A percentile compares a stretch with the other conserved stretches of the same genome.
These are phyloP conservation scores for Podiceps cristatus DNA, from an alignment of 2,113 vertebrate species.

Conservation along the genomic window DNA sequence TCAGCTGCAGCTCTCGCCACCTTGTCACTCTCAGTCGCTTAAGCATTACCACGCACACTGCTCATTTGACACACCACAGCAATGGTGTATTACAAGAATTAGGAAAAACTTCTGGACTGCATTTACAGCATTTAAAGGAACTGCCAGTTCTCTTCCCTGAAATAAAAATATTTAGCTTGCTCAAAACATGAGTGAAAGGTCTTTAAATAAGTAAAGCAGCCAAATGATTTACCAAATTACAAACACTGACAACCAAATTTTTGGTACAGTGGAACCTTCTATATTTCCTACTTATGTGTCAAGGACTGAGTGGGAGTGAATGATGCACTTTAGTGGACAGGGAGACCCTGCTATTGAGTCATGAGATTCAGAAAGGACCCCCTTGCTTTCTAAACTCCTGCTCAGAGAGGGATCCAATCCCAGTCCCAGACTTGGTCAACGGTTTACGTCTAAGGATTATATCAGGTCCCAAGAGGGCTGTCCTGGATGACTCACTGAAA, in stretches of 20 bases:
- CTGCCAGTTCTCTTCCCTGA: neutral
- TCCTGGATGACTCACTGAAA: no score
- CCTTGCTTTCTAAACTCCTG: no score
- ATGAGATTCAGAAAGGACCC: no score
- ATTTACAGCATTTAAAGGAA: neutral
- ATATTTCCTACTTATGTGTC: no score
- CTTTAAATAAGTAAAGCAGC: neutral
- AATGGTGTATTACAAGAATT: neutral
- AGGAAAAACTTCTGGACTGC: neutral
- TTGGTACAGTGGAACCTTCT: neutral
- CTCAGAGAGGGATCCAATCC: no score
- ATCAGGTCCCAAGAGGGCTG: no score
- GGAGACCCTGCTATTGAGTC: no score
- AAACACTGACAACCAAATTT: neutral
- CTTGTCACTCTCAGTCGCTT: fast-evolving
- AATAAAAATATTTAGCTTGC: neutral
- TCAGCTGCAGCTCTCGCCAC: neutral
- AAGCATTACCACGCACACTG: neutral
- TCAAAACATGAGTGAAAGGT: neutral
- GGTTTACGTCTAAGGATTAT: no score
- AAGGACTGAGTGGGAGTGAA: no score
- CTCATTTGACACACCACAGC: neutral
- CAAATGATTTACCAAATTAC: neutral
- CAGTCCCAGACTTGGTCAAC: no score
- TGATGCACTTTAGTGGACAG: no score